Evolutionary conservation across 2,888 invertebrate species (phyloP), one percentile per base, ranked within the genome.

Genomic region (Pegoplata infirma): DNA sequence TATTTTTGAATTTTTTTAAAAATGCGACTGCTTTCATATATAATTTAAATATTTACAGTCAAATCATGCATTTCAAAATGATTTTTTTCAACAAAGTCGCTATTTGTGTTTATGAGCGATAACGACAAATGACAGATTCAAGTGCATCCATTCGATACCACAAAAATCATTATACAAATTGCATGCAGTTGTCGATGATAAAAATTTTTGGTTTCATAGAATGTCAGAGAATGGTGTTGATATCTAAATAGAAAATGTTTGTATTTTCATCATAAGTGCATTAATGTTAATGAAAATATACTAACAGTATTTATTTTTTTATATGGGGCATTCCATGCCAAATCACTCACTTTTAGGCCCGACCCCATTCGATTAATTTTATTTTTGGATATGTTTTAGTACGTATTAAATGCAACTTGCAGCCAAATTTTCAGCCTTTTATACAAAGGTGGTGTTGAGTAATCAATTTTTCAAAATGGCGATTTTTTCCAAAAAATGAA

Each of bases 41-140:
- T 17, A 25, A 40, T 40, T 40, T 5, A 40, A 40, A 40, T 40
- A 40, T 40, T 40, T 40, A 40, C 5, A 40, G n/a, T 40, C 36
- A 40, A 40, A 12, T 40, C 36, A 40, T 40, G n/a, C 17, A 32
- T 32, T 51, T 53, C 5, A 28, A 17, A n/a, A 58, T 44, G 3
- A 5, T 17, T 16, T 51, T 61, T 19, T 6, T 28, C 40, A 58
- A 49, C 16, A 40, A 40, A n/a, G 36, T 40, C 5, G 36, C 36
- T 40, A n/a, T 12, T n/a, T 40, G 8, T 12, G 5, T 12, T n/a
- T n/a, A 32, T 32, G 12, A 40, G n/a, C 36, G 49, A 51, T 61
- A 76, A 55, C 71, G 71, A 66, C 53, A 61, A 51, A 64, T 59
- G 59, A 53, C 64, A 69, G 36, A 40, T 74, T 74, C 64, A 78